A percentile compares a stretch with the other conserved stretches of the same genome.
Evolutionary conservation across 2,113 vertebrate genomes (phyloP).

Genomic region (Centrocercus urophasianus): DNA sequence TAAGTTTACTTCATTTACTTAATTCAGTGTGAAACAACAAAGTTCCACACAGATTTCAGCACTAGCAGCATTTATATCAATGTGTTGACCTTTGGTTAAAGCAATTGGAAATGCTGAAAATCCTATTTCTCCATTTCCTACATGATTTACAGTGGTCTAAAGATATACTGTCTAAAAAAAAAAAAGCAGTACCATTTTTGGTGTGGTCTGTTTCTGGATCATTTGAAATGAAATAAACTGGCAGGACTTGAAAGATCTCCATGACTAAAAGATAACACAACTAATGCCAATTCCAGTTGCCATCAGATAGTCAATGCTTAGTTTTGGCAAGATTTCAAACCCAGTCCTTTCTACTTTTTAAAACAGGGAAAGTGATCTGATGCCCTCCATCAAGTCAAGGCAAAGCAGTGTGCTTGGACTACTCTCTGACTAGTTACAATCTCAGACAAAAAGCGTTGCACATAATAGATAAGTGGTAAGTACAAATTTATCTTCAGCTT

Average conservation of each 20-base stretch:
- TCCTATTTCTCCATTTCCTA: background rate
- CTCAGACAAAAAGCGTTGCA: background rate
- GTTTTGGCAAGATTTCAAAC: background rate
- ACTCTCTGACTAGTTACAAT: background rate
- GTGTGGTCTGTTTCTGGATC: background rate
- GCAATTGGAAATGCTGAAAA: constrained; percentile 40
- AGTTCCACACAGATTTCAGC: background rate
- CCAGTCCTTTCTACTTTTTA: background rate
- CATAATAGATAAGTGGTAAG: background rate
- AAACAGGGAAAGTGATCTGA: background rate
- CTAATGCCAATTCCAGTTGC: background rate
- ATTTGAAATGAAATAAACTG: background rate
- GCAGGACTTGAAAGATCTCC: background rate
- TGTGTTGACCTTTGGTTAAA: constrained; percentile 17
- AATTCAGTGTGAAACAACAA: constrained; percentile 44
- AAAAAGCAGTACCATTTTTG: background rate
- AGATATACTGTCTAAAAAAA: background rate
- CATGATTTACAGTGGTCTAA: background rate
- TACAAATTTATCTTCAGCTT: background rate
- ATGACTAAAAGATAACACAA: background rate
- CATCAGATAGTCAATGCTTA: background rate
- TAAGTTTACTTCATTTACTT: constrained; percentile 39
- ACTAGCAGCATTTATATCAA: constrained; percentile 34
- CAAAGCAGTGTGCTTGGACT: background rate
- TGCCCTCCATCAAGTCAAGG: background rate